Conservation (phyloP, 1,140 invertebrate species). For the Watersipora subatra region DNA sequence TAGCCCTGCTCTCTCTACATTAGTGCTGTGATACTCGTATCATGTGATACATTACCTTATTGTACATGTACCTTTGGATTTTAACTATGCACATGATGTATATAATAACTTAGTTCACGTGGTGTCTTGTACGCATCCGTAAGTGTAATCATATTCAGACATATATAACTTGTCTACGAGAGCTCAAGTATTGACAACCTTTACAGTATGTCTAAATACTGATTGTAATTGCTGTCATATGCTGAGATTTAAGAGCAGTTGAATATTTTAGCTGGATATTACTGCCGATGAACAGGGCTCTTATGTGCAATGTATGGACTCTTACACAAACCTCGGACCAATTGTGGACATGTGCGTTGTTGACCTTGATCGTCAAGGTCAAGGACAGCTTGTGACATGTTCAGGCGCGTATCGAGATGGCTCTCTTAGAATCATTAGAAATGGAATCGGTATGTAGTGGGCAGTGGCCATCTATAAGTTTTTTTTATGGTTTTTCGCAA, state of each 20-base stretch:
- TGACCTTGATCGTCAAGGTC: constrained; percentile 86
- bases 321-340: constrained; percentile 89
- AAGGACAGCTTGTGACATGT: constrained; percentile 94
- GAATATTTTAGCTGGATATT: constrained; percentile 51
- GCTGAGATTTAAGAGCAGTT: neutral
- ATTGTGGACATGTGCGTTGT: constrained; percentile 91
- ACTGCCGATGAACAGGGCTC: constrained; percentile 69
- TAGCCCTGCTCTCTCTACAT: too few species aligned
- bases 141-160: too few species aligned
- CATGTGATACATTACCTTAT: neutral
- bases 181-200: too few species aligned
- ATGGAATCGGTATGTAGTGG: constrained; percentile 75
- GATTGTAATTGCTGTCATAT: neutral
- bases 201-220: too few species aligned
- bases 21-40: too few species aligned
- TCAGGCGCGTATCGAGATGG: constrained; percentile 95
- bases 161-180: too few species aligned
- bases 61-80: too few species aligned
- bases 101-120: too few species aligned
- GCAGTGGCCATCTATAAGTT: too few species aligned
- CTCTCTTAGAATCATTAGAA: constrained; percentile 86
- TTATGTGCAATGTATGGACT: constrained; percentile 87
- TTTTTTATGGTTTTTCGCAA: too few species aligned
- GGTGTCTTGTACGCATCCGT: too few species aligned
- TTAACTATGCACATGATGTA: too few species aligned